Conservation (phyloP, 2,113 vertebrate genomes). For the Apeltes quadracus region DNA sequence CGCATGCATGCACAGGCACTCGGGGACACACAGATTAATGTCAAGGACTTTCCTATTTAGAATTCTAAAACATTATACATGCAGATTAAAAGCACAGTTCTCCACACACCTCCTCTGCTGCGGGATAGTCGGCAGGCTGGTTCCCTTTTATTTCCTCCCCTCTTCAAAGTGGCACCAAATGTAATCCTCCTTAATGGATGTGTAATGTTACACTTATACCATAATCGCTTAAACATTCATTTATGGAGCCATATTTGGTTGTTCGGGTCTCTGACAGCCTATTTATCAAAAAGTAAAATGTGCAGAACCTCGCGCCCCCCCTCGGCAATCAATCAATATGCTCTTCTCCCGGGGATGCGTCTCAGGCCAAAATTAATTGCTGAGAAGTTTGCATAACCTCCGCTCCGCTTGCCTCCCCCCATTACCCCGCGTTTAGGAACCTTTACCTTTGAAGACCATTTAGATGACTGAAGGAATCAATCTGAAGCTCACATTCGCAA, state of each 20-base stretch:
- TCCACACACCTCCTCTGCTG: constrained; percentile 46
- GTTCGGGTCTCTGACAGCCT: constrained; percentile 82
- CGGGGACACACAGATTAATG: constrained; percentile 71
- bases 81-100: constrained; percentile 74
- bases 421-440: constrained; percentile 67
- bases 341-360: constrained; percentile 74
- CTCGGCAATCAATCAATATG: constrained; percentile 83
- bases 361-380: constrained; percentile 80
- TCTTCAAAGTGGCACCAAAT: constrained; percentile 66
- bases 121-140: constrained; percentile 58
- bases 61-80: constrained; percentile 74
- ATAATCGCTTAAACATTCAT: constrained; percentile 82
- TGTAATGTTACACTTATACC: constrained; percentile 83
- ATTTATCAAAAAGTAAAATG: constrained; percentile 83
- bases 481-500: constrained; percentile 63
- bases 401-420: constrained; percentile 33
- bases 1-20: constrained; percentile 21
- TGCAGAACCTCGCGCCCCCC: constrained; percentile 76
- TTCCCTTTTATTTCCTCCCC: constrained; percentile 56
- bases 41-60: constrained; percentile 75
- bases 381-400: constrained; percentile 79
- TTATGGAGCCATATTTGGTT: constrained; percentile 79
- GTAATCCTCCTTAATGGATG: constrained; percentile 82
- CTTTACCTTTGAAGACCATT: constrained; percentile 75
- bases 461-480: constrained; percentile 72